phyloP scores from a whole-genome alignment of 2,797 vertebrate genomes.

The Notolabrus celidotus region DNA sequence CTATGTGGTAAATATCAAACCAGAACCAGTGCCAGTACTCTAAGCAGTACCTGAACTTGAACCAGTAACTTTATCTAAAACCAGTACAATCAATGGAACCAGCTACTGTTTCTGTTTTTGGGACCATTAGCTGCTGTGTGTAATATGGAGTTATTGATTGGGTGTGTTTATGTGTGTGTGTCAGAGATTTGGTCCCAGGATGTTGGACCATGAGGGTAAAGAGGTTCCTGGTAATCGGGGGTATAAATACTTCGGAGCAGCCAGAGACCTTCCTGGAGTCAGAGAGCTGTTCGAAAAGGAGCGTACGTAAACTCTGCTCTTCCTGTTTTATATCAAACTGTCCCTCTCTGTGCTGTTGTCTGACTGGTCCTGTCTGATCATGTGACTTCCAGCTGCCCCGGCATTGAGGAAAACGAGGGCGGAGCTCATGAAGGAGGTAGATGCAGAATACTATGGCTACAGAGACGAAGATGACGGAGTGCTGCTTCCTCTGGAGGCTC shows the following conservation, averaged over 20 bases:
- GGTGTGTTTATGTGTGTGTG: slow-evolving; percentile 4
- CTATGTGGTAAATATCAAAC: slow-evolving; percentile 76
- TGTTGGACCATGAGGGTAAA: slow-evolving; percentile 97
- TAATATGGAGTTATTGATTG: no score
- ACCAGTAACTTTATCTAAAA: no score
- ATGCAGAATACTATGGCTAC: slow-evolving; percentile 97
- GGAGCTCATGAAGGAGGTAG: slow-evolving; percentile 97
- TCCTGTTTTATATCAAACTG: not conserved
- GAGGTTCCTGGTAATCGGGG: slow-evolving; percentile 97
- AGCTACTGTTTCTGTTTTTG: no score
- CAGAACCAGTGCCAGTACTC: not conserved
- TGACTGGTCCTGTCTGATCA: slow-evolving; percentile 21
- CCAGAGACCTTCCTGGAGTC: slow-evolving; percentile 95
- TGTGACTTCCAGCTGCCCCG: slow-evolving; percentile 86
- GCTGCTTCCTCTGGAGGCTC: slow-evolving; percentile 91
- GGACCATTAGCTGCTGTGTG: no score
- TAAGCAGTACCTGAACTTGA: no score
- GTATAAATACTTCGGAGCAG: slow-evolving; percentile 98
- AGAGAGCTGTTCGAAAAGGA: slow-evolving; percentile 97
- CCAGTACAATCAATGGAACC: no score
- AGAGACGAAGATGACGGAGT: slow-evolving; percentile 96
- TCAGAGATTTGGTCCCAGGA: slow-evolving; percentile 93
- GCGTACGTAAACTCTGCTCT: slow-evolving; percentile 83
- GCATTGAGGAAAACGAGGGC: slow-evolving; percentile 92
- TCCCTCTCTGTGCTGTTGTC: fast-evolving